Percentiles rank a stretch among this genome's conserved stretches.
These are phyloP conservation scores for Caenorhabditis sp. DNA, from an alignment of 2,888 invertebrate species.

Conservation along the genomic window DNA sequence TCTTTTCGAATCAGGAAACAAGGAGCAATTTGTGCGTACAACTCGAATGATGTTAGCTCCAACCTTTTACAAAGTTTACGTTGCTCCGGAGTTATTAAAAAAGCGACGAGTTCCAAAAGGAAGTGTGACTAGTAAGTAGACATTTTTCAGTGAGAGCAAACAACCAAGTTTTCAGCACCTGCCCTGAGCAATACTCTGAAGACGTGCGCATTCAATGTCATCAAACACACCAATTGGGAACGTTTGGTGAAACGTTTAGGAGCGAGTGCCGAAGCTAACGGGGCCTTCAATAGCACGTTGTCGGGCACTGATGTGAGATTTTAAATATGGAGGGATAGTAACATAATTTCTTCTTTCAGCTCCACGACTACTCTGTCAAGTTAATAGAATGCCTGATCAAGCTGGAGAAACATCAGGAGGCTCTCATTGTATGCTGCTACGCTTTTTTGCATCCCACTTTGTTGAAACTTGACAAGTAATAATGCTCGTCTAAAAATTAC, in stretches of 20 bases:
- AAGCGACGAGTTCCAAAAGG: constrained; percentile 58
- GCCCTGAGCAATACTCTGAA: constrained; percentile 70
- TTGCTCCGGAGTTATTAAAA: constrained; percentile 37
- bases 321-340: too few species aligned
- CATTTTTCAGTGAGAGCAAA: too few species aligned
- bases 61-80: constrained; percentile 78
- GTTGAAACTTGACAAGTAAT: constrained; percentile 69
- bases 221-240: constrained; percentile 73
- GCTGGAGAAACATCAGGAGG: constrained; percentile 71
- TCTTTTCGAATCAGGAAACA: constrained; percentile 73
- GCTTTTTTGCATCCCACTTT: constrained; percentile 79
- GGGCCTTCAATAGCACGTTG: constrained; percentile 32
- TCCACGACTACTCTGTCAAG: constrained; percentile 81
- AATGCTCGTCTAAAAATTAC: not conserved
- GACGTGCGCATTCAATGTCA: constrained; percentile 69
- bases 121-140: constrained; percentile 10
- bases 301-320: constrained; percentile 53
- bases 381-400: constrained; percentile 75
- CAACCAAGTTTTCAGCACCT: constrained; percentile 49
- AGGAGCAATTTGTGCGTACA: constrained; percentile 74
- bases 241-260: constrained; percentile 77
- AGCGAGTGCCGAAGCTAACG: constrained; percentile 49
- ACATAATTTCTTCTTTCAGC: constrained; percentile 39
- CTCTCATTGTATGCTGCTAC: constrained; percentile 80
- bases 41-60: constrained; percentile 79